A percentile compares a stretch with the other conserved stretches of the same genome.
phyloP scores from a whole-genome alignment of 2,113 vertebrate genomes.

The Indicator indicator region DNA sequence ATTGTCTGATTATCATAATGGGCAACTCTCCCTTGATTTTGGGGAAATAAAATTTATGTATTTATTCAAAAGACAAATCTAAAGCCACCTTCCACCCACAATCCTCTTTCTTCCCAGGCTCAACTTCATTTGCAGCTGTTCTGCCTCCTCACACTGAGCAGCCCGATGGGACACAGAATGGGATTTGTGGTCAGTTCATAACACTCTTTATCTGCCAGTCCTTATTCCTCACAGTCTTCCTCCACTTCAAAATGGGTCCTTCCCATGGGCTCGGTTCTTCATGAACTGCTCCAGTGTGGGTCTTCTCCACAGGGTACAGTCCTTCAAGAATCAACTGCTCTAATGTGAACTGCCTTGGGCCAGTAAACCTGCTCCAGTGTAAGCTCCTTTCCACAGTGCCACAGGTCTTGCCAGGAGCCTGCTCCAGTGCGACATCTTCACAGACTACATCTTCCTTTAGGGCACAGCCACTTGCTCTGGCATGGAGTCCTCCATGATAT shows the following conservation, averaged over 20 bases:
- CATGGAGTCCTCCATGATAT: not conserved
- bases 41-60: not conserved
- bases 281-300: accelerated
- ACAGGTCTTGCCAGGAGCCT: not conserved
- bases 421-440: accelerated
- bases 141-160: not conserved
- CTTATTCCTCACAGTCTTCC: not conserved
- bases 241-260: not conserved
- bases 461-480: no score
- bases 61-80: not conserved
- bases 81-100: not conserved
- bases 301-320: accelerated
- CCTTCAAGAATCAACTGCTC: not conserved
- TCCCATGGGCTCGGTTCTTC: accelerated
- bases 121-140: not conserved
- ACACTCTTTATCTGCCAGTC: not conserved
- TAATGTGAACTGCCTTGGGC: accelerated
- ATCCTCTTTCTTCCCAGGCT: accelerated
- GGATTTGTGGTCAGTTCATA: not conserved
- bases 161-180: accelerated
- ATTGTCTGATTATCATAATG: not conserved
- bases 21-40: not conserved
- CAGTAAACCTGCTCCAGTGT: not conserved
- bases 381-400: accelerated
- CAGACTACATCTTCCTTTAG: not conserved